A percentile compares a stretch with the other conserved stretches of the same genome.
Evolutionary conservation across 2,113 vertebrate genomes (phyloP).

Genomic region (Pithys albifrons): DNA sequence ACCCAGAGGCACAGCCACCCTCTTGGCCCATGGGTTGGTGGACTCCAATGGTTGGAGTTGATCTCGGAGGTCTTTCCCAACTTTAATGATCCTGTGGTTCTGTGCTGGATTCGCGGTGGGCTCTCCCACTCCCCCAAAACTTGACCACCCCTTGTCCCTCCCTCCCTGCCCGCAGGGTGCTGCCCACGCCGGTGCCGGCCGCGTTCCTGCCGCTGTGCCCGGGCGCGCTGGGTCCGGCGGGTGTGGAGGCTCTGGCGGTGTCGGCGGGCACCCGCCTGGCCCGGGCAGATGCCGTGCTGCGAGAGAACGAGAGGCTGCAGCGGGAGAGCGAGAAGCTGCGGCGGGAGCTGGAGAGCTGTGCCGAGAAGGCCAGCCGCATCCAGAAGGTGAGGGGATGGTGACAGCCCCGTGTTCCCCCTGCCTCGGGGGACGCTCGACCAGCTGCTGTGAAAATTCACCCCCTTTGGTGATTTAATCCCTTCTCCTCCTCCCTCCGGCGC

Average conservation of each 20-base stretch:
- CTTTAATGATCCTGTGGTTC: background rate
- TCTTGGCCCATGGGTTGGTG: fast-evolving
- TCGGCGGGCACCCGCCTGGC: constrained; percentile 71
- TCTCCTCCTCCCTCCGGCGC: background rate
- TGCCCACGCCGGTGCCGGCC: constrained; percentile 76
- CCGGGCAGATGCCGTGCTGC: constrained; percentile 78
- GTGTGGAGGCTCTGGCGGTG: constrained; percentile 69
- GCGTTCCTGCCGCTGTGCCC: constrained; percentile 69
- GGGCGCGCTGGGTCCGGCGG: constrained; percentile 70
- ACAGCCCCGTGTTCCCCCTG: background rate
- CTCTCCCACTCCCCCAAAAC: background rate
- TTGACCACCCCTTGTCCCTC: background rate
- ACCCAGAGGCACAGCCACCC: fast-evolving
- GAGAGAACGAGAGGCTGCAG: constrained; percentile 88
- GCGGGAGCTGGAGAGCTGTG: constrained; percentile 82
- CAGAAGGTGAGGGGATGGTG: constrained; percentile 82
- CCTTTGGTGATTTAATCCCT: background rate
- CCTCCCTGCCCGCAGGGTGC: constrained; percentile 71
- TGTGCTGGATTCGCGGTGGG: fast-evolving
- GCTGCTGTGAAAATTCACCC: constrained; percentile 43
- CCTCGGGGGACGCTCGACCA: background rate
- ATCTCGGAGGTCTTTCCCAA: background rate
- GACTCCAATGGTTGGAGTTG: background rate
- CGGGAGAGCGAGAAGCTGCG: constrained; percentile 77
- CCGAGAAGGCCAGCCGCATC: constrained; percentile 84